A percentile compares a stretch with the other conserved stretches of the same genome.
phyloP scores from a whole-genome alignment of 1,140 invertebrate genomes.

The Babylonia areolata region DNA sequence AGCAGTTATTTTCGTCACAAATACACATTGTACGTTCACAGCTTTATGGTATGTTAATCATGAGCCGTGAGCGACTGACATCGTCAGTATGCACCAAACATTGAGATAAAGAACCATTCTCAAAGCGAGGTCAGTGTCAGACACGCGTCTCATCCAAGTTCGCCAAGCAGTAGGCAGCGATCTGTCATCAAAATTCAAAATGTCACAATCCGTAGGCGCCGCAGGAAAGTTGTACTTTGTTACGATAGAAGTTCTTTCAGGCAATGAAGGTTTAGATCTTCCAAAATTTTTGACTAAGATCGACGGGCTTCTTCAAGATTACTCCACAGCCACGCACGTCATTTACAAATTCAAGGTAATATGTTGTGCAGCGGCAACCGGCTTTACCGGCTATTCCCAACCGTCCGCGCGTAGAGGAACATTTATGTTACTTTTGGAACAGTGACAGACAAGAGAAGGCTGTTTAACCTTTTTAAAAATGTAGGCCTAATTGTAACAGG shows the following conservation, averaged over 20 bases:
- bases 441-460: too few species aligned
- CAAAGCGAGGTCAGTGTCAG: not conserved
- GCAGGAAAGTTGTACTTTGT: slow-evolving; percentile 47
- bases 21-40: too few species aligned
- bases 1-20: not conserved
- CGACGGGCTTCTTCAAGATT: slow-evolving; percentile 45
- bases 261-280: slow-evolving; percentile 54
- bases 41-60: too few species aligned
- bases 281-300: slow-evolving; percentile 50
- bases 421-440: too few species aligned
- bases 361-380: too few species aligned
- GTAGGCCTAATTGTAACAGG: too few species aligned
- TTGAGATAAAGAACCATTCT: not conserved
- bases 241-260: slow-evolving; percentile 35
- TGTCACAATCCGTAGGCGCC: not conserved
- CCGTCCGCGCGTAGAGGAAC: too few species aligned
- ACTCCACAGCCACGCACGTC: slow-evolving; percentile 49
- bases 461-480: too few species aligned
- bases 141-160: not conserved
- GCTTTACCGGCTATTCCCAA: too few species aligned
- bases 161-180: not conserved
- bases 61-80: too few species aligned
- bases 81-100: not conserved
- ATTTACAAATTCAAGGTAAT: slow-evolving; percentile 60
- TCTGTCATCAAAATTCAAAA: not conserved